A percentile compares a stretch with the other conserved stretches of the same genome.
Conservation (phyloP, 2,888 invertebrate species). For the Xylota segnis region DNA sequence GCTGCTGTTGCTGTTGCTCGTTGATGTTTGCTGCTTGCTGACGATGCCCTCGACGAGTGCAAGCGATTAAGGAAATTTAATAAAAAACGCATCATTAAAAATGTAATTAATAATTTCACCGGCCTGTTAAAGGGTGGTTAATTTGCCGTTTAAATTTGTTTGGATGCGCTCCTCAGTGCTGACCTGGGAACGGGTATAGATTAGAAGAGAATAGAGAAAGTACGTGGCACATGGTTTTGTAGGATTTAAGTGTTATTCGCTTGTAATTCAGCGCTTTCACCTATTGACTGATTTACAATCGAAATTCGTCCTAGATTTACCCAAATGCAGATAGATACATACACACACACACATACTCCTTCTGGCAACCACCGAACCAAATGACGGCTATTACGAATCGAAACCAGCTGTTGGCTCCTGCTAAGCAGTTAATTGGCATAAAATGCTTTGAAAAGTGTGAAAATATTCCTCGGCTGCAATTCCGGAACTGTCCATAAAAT, state of each 20-base stretch:
- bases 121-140: slow-evolving; percentile 43
- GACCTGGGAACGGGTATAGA: background rate
- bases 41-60: slow-evolving; percentile 16
- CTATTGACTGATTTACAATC: background rate
- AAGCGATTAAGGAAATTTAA: slow-evolving; percentile 68
- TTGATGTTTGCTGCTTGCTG: background rate
- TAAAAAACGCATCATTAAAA: slow-evolving; percentile 69
- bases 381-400: background rate
- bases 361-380: too few relatives aligned
- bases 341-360: too few relatives aligned
- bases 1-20: slow-evolving; percentile 27
- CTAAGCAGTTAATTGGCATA: slow-evolving; percentile 54
- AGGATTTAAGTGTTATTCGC: background rate
- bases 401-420: slow-evolving; percentile 31
- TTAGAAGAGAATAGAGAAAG: slow-evolving; percentile 22
- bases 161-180: slow-evolving; percentile 17
- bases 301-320: slow-evolving; percentile 2
- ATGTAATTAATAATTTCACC: slow-evolving; percentile 61
- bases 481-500: slow-evolving; percentile 6
- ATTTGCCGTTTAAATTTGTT: slow-evolving; percentile 55
- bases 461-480: slow-evolving; percentile 44
- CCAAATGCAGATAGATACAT: too few relatives aligned
- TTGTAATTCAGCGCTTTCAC: background rate
- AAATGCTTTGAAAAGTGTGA: slow-evolving; percentile 57
- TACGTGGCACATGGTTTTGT: slow-evolving; percentile 7